Conservation (phyloP, 2,888 invertebrate species). For the Abscondita cerata region DNA sequence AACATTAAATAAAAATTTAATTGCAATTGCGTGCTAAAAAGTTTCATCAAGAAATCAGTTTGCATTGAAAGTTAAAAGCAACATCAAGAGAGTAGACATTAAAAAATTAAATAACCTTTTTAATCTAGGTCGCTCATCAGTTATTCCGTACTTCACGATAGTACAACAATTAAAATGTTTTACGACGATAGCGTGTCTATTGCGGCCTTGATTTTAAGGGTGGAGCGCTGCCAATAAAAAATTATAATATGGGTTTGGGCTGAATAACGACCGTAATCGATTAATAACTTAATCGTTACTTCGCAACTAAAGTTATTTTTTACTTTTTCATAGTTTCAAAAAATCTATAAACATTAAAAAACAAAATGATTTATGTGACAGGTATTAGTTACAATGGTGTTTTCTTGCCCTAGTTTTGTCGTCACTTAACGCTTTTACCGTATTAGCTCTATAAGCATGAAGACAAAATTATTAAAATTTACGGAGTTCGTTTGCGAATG, state of each 20-base stretch:
- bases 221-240: constrained; percentile 22
- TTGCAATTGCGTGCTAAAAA: constrained; percentile 22
- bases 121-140: constrained; percentile 43
- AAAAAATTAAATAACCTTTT: constrained; percentile 34
- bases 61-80: constrained; percentile 20
- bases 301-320: not conserved
- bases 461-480: too few relatives aligned
- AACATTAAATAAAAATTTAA: not conserved
- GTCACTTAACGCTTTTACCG: not conserved
- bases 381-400: constrained; percentile 6
- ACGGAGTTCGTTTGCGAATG: too few relatives aligned
- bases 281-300: not conserved
- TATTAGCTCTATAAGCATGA: not conserved
- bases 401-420: constrained; percentile 11
- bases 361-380: constrained; percentile 9
- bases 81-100: constrained; percentile 28
- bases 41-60: constrained; percentile 21
- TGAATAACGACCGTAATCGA: constrained; percentile 2
- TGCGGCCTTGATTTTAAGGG: constrained; percentile 33
- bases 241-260: not conserved
- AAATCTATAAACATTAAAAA: constrained; percentile 1
- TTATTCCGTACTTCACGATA: constrained; percentile 51
- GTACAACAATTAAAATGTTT: constrained; percentile 52
- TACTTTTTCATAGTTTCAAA: too few relatives aligned
- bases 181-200: constrained; percentile 51